Evolutionary conservation across 2,888 invertebrate species (phyloP).

Genomic region (Artemia sinica): DNA sequence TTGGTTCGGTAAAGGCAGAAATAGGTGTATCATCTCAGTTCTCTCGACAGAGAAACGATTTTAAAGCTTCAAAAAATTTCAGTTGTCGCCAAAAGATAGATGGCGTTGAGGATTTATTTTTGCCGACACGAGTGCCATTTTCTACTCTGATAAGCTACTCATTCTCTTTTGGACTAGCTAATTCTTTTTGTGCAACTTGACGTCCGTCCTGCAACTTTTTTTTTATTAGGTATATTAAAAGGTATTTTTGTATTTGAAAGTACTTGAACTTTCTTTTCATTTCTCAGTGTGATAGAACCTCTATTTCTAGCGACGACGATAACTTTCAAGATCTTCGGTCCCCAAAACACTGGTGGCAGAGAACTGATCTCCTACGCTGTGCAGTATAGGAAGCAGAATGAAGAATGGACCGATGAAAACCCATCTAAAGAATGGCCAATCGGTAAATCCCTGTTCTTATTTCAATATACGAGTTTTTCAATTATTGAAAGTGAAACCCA

Average conservation of each 20-base stretch:
- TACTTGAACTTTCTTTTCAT: background rate
- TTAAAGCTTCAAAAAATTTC: no score
- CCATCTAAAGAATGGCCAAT: constrained; percentile 58
- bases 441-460: constrained; percentile 32
- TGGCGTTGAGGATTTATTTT: no score
- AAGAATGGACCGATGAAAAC: constrained; percentile 41
- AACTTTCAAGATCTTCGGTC: constrained; percentile 56
- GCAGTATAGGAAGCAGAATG: constrained; percentile 51
- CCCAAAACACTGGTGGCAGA: constrained; percentile 52
- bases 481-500: no score
- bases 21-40: no score
- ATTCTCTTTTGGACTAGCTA: no score
- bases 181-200: no score
- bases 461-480: no score
- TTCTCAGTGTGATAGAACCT: constrained; percentile 21
- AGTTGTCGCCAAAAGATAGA: no score
- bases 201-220: background rate
- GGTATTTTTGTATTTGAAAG: background rate
- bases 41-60: no score
- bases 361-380: constrained; percentile 54
- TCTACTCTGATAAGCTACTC: no score
- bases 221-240: background rate
- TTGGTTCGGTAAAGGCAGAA: no score
- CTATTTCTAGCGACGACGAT: constrained; percentile 51
- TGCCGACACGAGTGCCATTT: no score